phyloP scores from a whole-genome alignment of 1,140 invertebrate species.

The Agraylea sexmaculata region DNA sequence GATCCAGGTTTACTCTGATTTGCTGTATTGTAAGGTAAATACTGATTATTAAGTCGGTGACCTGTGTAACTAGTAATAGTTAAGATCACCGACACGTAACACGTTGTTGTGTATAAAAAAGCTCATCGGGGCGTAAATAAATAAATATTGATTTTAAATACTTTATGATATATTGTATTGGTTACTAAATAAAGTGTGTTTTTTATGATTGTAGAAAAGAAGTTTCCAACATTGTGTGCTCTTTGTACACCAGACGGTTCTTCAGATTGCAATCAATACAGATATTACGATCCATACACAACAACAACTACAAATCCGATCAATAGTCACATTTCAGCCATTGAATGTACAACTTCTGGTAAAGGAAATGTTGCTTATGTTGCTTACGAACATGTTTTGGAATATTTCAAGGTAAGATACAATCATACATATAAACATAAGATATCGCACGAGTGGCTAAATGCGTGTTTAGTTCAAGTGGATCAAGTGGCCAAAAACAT shows the following conservation, averaged over 20 bases:
- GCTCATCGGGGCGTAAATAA: no score
- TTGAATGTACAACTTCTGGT: conserved; percentile 47
- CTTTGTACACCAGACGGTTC: conserved; percentile 25
- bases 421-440: conserved; percentile 8
- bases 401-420: conserved; percentile 39
- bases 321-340: conserved; percentile 49
- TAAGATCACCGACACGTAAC: no score
- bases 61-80: no score
- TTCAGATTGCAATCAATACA: conserved; percentile 22
- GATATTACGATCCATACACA: conserved; percentile 18
- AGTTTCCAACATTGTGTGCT: conserved; percentile 28
- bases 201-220: conserved; percentile 25
- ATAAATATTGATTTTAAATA: no score
- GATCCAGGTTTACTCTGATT: no score
- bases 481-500: no score
- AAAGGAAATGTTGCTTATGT: conserved; percentile 52
- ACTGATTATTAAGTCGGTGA: no score
- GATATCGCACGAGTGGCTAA: not conserved
- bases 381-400: conserved; percentile 38
- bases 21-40: no score
- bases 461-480: no score
- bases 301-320: conserved; percentile 23
- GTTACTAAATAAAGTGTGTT: no score
- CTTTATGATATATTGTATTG: no score
- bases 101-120: no score